Evolutionary conservation across 1,140 invertebrate species (phyloP).

Genomic region (Trialeurodes vaporariorum): DNA sequence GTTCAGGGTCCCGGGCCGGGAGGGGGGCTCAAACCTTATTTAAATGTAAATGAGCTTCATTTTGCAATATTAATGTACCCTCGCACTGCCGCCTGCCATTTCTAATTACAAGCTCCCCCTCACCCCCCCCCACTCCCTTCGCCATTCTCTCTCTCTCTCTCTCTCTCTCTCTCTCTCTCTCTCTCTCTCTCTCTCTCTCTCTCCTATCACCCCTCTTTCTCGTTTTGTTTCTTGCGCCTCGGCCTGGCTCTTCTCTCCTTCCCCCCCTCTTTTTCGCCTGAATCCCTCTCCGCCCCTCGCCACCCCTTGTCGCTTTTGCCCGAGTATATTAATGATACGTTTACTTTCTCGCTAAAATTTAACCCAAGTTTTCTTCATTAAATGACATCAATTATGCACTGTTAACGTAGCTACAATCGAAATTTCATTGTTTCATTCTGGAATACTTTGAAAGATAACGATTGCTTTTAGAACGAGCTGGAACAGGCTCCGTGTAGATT

Average conservation of each 20-base stretch:
- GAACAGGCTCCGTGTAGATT: background rate
- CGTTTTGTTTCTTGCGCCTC: background rate
- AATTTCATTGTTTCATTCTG: background rate
- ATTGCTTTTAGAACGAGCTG: no score
- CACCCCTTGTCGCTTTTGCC: background rate
- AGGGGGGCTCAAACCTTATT: constrained; percentile 48
- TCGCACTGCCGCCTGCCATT: constrained; percentile 34
- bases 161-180: constrained; percentile 1
- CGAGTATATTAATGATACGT: background rate
- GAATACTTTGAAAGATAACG: background rate
- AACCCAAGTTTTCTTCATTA: background rate
- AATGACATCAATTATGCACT: background rate
- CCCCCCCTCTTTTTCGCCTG: background rate
- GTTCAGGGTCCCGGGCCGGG: background rate
- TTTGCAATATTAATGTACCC: constrained; percentile 72
- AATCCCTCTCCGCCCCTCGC: constrained; percentile 2
- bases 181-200: constrained; percentile 7
- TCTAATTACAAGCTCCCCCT: constrained; percentile 2
- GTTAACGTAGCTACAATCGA: background rate
- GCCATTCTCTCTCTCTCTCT: constrained; percentile 2
- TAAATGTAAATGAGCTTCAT: constrained; percentile 79
- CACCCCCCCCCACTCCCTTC: no score
- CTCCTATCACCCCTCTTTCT: constrained; percentile 6
- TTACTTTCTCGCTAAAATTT: background rate
- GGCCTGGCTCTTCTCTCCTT: constrained; percentile 6